phyloP scores from a whole-genome alignment of 2,888 invertebrate species.

The Bellardia pandia region DNA sequence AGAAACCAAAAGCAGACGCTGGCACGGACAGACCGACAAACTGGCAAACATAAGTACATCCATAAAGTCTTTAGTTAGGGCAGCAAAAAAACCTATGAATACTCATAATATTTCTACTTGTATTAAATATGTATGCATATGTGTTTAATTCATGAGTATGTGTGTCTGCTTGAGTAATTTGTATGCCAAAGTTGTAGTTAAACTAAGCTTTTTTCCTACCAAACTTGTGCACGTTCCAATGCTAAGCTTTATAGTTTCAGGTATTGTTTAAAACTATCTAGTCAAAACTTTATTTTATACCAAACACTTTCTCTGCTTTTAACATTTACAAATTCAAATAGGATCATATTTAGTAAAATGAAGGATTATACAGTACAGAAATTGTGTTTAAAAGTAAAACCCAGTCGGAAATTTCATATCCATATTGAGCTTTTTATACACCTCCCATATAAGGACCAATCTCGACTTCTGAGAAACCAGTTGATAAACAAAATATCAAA shows the following conservation, averaged over 20 bases:
- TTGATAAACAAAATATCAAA: too few relatives aligned
- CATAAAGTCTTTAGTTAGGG: constrained; percentile 31
- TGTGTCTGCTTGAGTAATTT: not conserved
- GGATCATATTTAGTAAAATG: constrained; percentile 28
- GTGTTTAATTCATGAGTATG: constrained; percentile 22
- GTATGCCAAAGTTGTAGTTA: constrained; percentile 35
- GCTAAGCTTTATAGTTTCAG: constrained; percentile 44
- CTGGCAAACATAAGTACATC: not conserved
- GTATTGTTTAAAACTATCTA: constrained; percentile 55
- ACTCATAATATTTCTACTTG: constrained; percentile 49
- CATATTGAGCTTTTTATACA: not conserved
- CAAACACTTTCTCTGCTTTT: constrained; percentile 9
- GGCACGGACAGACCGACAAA: constrained; percentile 10
- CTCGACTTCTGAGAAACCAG: too few relatives aligned
- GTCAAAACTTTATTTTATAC: constrained; percentile 43
- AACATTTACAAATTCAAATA: not conserved
- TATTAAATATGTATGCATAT: constrained; percentile 59
- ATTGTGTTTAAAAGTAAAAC: not conserved
- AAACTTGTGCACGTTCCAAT: constrained; percentile 49
- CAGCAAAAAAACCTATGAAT: constrained; percentile 43
- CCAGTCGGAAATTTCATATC: not conserved
- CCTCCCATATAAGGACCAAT: too few relatives aligned
- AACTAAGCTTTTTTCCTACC: constrained; percentile 26
- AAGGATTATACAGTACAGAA: constrained; percentile 21
- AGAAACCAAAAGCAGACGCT: constrained; percentile 49